A percentile compares a stretch with the other conserved stretches of the same genome.
phyloP scores from a whole-genome alignment of 23 tunicate species.

The Ascidia mentula region DNA sequence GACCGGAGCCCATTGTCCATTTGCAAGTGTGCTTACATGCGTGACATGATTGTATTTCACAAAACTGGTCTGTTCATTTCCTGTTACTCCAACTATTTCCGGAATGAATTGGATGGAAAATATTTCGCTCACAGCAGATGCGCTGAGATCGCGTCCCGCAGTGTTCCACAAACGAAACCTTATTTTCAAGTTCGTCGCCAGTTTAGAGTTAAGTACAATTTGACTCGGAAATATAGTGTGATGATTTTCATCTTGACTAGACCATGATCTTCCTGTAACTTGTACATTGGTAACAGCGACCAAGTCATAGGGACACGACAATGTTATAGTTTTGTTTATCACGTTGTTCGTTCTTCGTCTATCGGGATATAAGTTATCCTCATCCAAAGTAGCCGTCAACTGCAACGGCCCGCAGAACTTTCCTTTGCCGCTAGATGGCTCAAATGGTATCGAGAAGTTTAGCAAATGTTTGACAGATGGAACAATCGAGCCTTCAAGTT shows the following conservation, averaged over 20 bases:
- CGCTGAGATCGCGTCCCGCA: neutral
- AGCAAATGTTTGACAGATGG: neutral
- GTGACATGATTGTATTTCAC: neutral
- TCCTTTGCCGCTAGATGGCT: neutral
- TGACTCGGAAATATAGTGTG: neutral
- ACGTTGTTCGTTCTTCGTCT: conserved; percentile 13
- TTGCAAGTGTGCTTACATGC: neutral
- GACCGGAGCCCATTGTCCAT: neutral
- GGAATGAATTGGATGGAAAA: neutral
- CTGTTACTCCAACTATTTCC: neutral
- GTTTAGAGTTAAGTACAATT: neutral
- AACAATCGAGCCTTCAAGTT: conserved; percentile 2
- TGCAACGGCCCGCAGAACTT: conserved; percentile 18
- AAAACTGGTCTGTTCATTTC: neutral
- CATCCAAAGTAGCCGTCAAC: conserved; percentile 14
- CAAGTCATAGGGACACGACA: conserved; percentile 32
- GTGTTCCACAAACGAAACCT: neutral
- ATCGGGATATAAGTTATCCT: conserved; percentile 12
- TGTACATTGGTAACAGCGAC: neutral
- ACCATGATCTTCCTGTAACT: neutral
- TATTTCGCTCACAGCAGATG: neutral
- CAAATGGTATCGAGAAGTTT: neutral
- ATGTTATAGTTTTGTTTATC: neutral
- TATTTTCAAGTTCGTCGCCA: neutral
- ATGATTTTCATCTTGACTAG: neutral